phyloP scores from a whole-genome alignment of 2,113 vertebrate genomes.

The cat (Felis catus) region F.catus_Fca126_mat1.0 CM031420.1:73310001-73310500 shows the following conservation, averaged over 20 bases:
- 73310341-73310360: conserved; percentile 41
- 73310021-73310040: conserved; percentile 4
- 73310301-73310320: conserved; percentile 45
- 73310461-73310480: conserved; percentile 29
- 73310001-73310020: background rate
- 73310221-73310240: conserved; percentile 38
- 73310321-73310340: conserved; percentile 51
- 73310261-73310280: conserved; percentile 14
- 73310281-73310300: background rate
- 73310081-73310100: conserved; percentile 50
- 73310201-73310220: conserved; percentile 33
- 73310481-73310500: conserved; percentile 35
- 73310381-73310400: conserved; percentile 49
- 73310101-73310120: conserved; percentile 51
- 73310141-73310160: conserved; percentile 6
- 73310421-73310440: conserved; percentile 44
- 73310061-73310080: conserved; percentile 28
- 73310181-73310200: conserved; percentile 29
- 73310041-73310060: conserved; percentile 26
- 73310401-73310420: conserved; percentile 22
- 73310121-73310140: conserved; percentile 46
- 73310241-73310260: conserved; percentile 26
- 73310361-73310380: conserved; percentile 39
- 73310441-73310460: conserved; percentile 14
- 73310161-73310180: conserved; percentile 13